Conservation (phyloP, 30 jellyfish, hydroid and myxozoan genomes). For the Turritopsis rubra region DNA sequence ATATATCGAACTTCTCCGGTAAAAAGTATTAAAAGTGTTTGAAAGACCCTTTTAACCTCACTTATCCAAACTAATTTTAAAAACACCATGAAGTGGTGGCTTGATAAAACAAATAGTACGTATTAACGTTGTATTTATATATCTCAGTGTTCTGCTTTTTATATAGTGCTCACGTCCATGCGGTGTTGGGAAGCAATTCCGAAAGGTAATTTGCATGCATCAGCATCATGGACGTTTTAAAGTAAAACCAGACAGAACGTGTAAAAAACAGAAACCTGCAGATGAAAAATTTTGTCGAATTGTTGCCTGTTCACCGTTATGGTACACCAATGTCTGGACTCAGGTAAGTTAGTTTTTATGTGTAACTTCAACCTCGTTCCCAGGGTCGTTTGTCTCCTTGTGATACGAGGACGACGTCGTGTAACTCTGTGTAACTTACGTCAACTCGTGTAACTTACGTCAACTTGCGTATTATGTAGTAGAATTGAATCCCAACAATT, state of each 20-base stretch:
- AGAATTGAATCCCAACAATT: too few species aligned
- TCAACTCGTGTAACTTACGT: too few species aligned
- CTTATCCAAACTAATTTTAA: neutral
- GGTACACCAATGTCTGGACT: neutral
- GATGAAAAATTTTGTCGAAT: neutral
- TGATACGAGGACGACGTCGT: too few species aligned
- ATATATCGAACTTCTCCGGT: too few species aligned
- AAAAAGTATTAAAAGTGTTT: too few species aligned
- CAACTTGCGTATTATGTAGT: too few species aligned
- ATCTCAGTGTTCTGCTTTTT: neutral
- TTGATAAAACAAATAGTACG: too few species aligned
- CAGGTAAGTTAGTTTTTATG: neutral
- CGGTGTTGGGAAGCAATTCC: neutral
- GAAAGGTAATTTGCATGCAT: slow-evolving; percentile 3
- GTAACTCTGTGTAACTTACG: too few species aligned
- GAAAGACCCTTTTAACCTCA: neutral
- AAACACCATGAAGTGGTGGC: too few species aligned
- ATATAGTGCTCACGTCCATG: neutral
- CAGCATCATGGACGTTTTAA: neutral
- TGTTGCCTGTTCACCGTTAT: neutral
- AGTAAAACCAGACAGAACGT: neutral
- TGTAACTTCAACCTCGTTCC: too few species aligned
- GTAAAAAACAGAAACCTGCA: neutral
- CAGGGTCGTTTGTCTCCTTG: neutral
- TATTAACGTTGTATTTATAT: neutral